Base-by-base conservation (phyloP, 37 sponge, comb jelly and placozoan species). In the Ephydatia muelleri region DNA sequence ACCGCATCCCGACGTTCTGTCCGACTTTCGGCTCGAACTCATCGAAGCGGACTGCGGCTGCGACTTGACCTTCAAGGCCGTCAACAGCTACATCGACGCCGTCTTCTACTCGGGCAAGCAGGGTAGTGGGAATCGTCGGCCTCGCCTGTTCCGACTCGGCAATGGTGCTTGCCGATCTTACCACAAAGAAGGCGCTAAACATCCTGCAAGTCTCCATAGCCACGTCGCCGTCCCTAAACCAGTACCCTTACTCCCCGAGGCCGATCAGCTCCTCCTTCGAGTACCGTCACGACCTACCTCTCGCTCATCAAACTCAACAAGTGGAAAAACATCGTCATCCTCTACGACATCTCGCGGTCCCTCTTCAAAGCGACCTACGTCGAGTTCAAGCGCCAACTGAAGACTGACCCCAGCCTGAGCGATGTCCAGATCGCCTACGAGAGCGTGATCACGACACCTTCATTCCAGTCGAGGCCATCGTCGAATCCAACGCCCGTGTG, bases 41-140 rank as follows among this genome's bases (percentile, higher is more conserved):
- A 49, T 78, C 11, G 57, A 49, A 13, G 6, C 14, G 3, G 78
- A 78, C 47, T 78, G 49, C 6, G 78, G 78, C 6, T 78, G 78
- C 78, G 64, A 40, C 28, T n/a, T 48, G 8, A 26, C 78, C 8
- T 48, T 26, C 27, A 39, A 38, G 25, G 78, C 78, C 30, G 28
- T 38, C 26, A 38, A 38, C 28, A 78, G 29, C 29, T 71, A n/a
- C 5, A 30, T 71, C 32, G 72, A 71, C 11, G 8, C 72, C 31
- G 31, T 71, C 28, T 71, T 71, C 32, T 33, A 71, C n/a, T n/a
- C n/a, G n/a, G n/a, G n/a, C n/a, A n/a, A n/a, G n/a, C n/a, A n/a
- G n/a, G n/a, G 69, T 86, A 1, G 86, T 78, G 12, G 86, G 86
- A 8, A 80, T 86, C 6, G 48, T 86, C 0, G 86, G 86, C 0